Percentiles rank a stretch among this genome's conserved stretches.
phyloP scores from a whole-genome alignment of 2,888 invertebrate species.

The Achlya flavicornis region DNA sequence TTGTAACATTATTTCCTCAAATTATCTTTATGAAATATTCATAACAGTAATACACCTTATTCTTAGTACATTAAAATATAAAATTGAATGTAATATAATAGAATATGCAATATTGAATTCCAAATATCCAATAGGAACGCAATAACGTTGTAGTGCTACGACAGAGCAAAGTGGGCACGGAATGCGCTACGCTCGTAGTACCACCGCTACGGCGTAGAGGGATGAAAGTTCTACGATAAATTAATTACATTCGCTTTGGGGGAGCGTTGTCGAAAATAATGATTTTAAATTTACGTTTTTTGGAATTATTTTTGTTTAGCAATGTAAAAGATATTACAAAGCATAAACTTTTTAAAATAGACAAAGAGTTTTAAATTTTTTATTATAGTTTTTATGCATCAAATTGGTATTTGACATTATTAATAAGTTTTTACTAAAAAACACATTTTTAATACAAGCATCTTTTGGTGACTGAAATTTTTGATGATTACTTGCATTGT shows the following conservation, averaged over 20 bases:
- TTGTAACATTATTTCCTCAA: too few species aligned
- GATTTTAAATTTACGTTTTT: not conserved
- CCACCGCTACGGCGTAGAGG: slow-evolving; percentile 16
- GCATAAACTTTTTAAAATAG: too few species aligned
- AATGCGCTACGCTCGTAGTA: slow-evolving; percentile 30
- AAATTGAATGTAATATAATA: not conserved
- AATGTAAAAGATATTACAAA: not conserved
- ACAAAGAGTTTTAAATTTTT: too few species aligned
- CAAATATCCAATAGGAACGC: slow-evolving; percentile 2
- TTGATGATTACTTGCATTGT: too few species aligned
- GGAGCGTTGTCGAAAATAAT: not conserved
- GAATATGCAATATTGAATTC: slow-evolving; percentile 8
- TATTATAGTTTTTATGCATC: too few species aligned
- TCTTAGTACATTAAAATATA: not conserved
- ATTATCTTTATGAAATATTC: too few species aligned
- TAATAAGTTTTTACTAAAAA: too few species aligned
- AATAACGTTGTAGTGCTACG: slow-evolving; percentile 6
- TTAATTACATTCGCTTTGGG: not conserved
- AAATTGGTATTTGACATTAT: too few species aligned
- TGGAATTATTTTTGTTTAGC: not conserved
- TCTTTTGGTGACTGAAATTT: too few species aligned
- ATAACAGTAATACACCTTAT: not conserved
- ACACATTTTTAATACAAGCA: too few species aligned
- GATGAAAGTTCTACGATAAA: slow-evolving; percentile 1
- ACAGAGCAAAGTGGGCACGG: slow-evolving; percentile 15